These are phyloP conservation scores for Carlito syrichta DNA, from an alignment of 2,113 vertebrate genomes.

Conservation along the genomic window DNA sequence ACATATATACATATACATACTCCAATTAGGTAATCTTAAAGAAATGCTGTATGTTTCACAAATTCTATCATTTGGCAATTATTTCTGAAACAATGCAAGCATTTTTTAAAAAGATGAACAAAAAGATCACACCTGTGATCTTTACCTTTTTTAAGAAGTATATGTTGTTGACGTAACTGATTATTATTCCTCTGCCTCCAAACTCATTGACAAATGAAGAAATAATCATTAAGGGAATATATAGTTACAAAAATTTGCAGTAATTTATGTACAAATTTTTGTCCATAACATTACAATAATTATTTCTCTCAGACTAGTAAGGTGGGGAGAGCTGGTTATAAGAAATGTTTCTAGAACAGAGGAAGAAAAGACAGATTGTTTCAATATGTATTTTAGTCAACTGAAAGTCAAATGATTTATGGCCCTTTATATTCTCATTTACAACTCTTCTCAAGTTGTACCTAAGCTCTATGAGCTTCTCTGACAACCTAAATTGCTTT, in stretches of 20 bases:
- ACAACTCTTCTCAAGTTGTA: not conserved
- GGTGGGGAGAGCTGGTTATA: not conserved
- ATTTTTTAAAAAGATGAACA: not conserved
- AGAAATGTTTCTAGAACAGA: not conserved
- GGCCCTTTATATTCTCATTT: not conserved
- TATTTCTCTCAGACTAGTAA: not conserved
- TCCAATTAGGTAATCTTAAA: not conserved
- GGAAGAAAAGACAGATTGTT: not conserved
- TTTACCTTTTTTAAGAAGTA: not conserved
- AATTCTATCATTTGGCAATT: not conserved
- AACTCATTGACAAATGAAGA: not conserved
- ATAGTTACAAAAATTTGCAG: not conserved
- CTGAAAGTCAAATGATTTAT: slow-evolving; percentile 17
- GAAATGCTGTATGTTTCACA: not conserved
- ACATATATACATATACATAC: not conserved
- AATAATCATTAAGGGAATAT: not conserved
- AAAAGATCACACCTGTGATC: not conserved
- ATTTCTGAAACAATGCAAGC: not conserved
- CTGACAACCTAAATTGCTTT: slow-evolving; percentile 38
- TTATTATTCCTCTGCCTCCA: not conserved
- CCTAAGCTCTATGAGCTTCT: not conserved
- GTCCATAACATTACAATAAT: not conserved
- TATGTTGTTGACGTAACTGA: not conserved
- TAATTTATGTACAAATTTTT: not conserved
- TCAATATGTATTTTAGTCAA: not conserved